Percentiles rank a stretch among this genome's conserved stretches.
Evolutionary conservation across 2,888 invertebrate species (phyloP).

Genomic region (Anaspis maculata): DNA sequence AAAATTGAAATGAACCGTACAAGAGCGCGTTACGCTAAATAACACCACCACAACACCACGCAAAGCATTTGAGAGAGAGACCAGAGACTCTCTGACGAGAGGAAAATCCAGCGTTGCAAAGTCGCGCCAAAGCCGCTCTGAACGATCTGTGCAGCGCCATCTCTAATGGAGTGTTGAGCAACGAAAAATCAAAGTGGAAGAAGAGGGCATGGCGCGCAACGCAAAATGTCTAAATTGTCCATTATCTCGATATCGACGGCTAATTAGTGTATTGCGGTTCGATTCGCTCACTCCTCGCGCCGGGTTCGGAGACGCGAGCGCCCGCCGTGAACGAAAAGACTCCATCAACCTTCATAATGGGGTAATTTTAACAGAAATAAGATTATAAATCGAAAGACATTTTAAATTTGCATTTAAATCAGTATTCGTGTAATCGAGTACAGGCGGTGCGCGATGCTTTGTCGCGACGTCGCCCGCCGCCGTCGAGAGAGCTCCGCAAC

Average conservation of each 20-base stretch:
- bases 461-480: constrained; percentile 12
- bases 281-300: constrained; percentile 29
- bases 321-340: constrained; percentile 13
- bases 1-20: too few species aligned
- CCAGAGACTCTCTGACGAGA: too few species aligned
- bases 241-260: constrained; percentile 22
- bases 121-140: too few species aligned
- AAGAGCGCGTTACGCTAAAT: too few species aligned
- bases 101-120: too few species aligned
- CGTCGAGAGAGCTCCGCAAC: constrained; percentile 8
- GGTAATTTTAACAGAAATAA: constrained; percentile 43
- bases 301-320: too few species aligned
- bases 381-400: constrained; percentile 44
- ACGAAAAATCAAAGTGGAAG: neutral
- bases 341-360: constrained; percentile 36
- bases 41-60: too few species aligned
- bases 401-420: constrained; percentile 43
- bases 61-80: too few species aligned
- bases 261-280: constrained; percentile 31
- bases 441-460: constrained; percentile 24
- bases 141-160: too few species aligned
- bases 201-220: constrained; percentile 1
- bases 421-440: constrained; percentile 38
- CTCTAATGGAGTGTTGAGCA: too few species aligned
- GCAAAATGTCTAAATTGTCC: constrained; percentile 21